Evolutionary conservation across 2,797 vertebrate species (phyloP).

Genomic region (Gallinago nigripennis): DNA sequence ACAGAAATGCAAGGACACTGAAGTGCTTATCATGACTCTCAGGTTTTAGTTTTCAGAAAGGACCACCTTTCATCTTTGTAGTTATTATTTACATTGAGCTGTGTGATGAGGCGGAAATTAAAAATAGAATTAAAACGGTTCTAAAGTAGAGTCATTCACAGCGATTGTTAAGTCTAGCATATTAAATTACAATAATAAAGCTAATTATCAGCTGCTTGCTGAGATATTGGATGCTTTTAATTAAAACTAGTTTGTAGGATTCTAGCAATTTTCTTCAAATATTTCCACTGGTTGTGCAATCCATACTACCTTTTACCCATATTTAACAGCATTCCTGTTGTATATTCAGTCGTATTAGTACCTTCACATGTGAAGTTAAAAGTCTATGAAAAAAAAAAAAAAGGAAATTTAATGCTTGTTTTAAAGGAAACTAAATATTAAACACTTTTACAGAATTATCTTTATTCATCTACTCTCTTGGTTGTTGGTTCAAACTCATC

Average conservation of each 20-base stretch:
- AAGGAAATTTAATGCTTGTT: neutral
- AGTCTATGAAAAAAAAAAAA: neutral
- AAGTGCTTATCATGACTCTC: neutral
- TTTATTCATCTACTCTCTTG: neutral
- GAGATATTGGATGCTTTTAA: constrained; percentile 62
- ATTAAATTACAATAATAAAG: constrained; percentile 67
- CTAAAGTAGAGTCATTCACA: constrained; percentile 42
- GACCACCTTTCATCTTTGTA: constrained; percentile 41
- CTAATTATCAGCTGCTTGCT: constrained; percentile 60
- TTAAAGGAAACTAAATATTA: neutral
- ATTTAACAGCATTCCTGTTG: neutral
- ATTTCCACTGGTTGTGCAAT: neutral
- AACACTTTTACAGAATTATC: neutral
- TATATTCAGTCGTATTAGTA: neutral
- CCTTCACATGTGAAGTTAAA: neutral
- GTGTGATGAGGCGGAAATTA: constrained; percentile 61
- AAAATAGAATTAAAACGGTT: constrained; percentile 69
- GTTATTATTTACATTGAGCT: constrained; percentile 56
- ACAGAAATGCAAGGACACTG: neutral
- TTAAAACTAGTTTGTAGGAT: constrained; percentile 46
- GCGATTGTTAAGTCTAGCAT: constrained; percentile 48
- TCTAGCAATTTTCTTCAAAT: constrained; percentile 36
- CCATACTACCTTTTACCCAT: neutral
- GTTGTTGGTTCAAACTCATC: neutral
- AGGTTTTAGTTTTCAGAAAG: constrained; percentile 49